Conservation (phyloP, 2,888 invertebrate species). For the Scaptomyza cyrtandrae region DNA sequence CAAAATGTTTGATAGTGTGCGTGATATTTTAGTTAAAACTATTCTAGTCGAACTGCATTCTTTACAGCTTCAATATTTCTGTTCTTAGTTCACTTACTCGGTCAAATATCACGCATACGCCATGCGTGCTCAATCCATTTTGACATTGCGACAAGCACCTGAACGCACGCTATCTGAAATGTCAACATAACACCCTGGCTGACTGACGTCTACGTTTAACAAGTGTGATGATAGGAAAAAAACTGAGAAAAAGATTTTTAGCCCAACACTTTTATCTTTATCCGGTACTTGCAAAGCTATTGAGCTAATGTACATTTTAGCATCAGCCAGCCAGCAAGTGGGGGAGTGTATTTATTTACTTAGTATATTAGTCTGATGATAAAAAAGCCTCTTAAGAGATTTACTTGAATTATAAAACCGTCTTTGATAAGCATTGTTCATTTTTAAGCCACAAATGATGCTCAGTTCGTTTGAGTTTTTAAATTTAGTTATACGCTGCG, state of each 20-base stretch:
- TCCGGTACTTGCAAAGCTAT: not conserved
- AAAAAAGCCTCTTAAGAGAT: constrained; percentile 51
- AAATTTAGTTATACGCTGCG: constrained; percentile 48
- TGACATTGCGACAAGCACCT: not conserved
- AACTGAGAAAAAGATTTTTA: not conserved
- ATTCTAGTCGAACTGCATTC: not conserved
- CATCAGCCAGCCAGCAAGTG: constrained; percentile 11
- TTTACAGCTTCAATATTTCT: not conserved
- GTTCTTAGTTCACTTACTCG: not conserved
- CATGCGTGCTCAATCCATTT: not conserved
- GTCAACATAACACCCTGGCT: constrained; percentile 9
- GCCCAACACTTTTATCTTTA: constrained; percentile 16
- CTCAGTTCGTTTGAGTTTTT: constrained; percentile 21
- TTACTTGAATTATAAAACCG: constrained; percentile 57
- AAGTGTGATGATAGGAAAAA: constrained; percentile 33
- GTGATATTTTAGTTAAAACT: not conserved
- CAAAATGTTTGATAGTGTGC: not conserved
- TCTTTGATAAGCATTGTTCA: constrained; percentile 49
- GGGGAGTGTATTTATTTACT: constrained; percentile 41
- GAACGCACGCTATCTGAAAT: constrained; percentile 1
- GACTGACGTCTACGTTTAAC: not conserved
- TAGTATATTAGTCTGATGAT: constrained; percentile 39
- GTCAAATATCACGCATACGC: constrained; percentile 15
- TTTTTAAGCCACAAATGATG: constrained; percentile 29
- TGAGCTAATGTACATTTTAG: too few relatives aligned